These are phyloP conservation scores for Stigmatopora nigra DNA, from an alignment of 2,113 vertebrate species.

Conservation along the genomic window DNA sequence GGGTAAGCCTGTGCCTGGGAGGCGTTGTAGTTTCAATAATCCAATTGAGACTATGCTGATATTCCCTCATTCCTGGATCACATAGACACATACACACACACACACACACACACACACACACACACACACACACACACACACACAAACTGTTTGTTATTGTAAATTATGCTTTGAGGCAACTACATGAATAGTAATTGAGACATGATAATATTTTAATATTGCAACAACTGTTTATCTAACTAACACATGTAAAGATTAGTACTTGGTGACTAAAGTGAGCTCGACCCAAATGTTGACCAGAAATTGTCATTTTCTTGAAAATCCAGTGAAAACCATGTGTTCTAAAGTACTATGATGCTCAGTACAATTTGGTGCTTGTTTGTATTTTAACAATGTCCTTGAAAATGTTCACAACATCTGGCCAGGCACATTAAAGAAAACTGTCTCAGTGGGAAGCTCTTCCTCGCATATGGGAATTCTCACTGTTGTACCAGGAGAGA, in stretches of 20 bases:
- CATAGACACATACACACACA: neutral
- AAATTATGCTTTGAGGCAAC: neutral
- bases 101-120: too few species aligned
- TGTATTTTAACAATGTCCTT: slow-evolving; percentile 32
- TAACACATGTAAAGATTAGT: neutral
- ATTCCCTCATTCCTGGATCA: neutral
- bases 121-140: neutral
- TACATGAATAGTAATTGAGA: neutral
- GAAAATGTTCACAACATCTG: slow-evolving; percentile 34
- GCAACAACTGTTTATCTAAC: neutral
- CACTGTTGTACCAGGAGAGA: neutral
- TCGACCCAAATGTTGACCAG: neutral
- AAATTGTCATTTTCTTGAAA: neutral
- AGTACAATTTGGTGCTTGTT: slow-evolving; percentile 59
- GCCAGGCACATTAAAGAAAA: slow-evolving; percentile 23
- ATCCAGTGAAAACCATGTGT: slow-evolving; percentile 10
- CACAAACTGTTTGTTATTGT: neutral
- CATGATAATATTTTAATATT: neutral
- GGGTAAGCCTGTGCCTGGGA: slow-evolving; percentile 1
- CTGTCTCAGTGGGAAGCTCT: slow-evolving; percentile 16
- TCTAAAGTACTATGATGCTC: slow-evolving; percentile 45
- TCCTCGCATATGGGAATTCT: neutral
- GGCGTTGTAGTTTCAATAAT: slow-evolving; percentile 27
- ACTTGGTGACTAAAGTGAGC: neutral
- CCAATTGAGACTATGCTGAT: slow-evolving; percentile 7